Conservation (phyloP, 2,797 vertebrate genomes). For the Apodemus agrarius region DNA sequence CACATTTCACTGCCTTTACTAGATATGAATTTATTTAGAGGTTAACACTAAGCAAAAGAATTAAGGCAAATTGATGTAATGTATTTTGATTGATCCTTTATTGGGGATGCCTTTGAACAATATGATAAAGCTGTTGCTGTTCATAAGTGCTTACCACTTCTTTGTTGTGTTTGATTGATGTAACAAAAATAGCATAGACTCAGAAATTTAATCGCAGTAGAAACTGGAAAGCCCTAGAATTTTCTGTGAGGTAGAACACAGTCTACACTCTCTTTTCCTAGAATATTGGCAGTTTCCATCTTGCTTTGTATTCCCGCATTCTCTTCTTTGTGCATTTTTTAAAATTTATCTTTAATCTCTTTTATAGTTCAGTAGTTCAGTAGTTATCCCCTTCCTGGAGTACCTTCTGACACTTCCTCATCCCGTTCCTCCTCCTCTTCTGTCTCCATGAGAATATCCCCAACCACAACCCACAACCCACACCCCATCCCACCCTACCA, state of each 20-base stretch:
- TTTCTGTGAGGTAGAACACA: background rate
- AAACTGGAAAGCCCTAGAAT: background rate
- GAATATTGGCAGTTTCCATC: background rate
- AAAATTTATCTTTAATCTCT: background rate
- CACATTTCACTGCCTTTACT: fast-evolving
- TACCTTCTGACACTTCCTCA: background rate
- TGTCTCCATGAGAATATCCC: background rate
- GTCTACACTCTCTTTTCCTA: background rate
- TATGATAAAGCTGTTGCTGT: fast-evolving
- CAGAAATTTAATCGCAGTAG: background rate
- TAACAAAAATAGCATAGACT: background rate
- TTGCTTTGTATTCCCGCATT: background rate
- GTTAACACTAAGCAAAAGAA: background rate
- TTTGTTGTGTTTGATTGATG: background rate
- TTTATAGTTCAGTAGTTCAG: background rate
- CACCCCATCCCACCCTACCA: background rate
- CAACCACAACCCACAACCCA: background rate
- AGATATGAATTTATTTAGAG: background rate
- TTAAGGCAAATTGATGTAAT: background rate
- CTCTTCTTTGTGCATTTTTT: background rate
- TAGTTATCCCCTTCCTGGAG: background rate
- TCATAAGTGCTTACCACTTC: background rate
- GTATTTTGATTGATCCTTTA: background rate
- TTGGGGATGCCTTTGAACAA: background rate
- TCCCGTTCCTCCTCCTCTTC: background rate